Evolutionary conservation across 1,140 invertebrate species (phyloP), one percentile per base, ranked within the genome.

Genomic region (Idris sp.): DNA sequence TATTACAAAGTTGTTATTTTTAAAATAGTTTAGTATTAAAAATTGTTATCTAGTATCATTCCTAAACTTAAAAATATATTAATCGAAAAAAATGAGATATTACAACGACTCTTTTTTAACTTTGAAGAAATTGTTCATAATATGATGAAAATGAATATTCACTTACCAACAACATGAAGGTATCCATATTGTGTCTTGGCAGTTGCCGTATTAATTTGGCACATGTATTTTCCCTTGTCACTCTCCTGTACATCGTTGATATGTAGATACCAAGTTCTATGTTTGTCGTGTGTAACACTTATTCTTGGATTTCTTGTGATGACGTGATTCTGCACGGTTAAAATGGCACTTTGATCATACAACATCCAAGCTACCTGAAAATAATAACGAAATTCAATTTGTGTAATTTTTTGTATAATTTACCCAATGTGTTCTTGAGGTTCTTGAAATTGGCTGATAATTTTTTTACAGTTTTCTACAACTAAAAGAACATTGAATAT

Each of bases 141-240:
- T 41, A 11, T 13, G 30, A 31, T 10, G 10, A 25, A 64, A 56
- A 9, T 26, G 33, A 58, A 58, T 44, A 22, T 48, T 15, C 41
- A 11, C 94, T 94, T 85, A 98, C 97, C 96, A 43, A 97, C 95
- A 76, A 98, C 95, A 83, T 97, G 93, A 11, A 98, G 89, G 84
- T 95, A 97, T 58, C 95, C 97, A 72, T 95, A 95, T 83, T 96
- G 95, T 11, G 95, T 96, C 88, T 96, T 96, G 48, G 93, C 95
- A 18, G 95, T 95, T 68, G 95, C 95, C 0, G 97, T 97, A 86
- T 98, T 98, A 80, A 98, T 95, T 88, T 98, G 97, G 84, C 97
- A 98, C 94, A 97, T 97, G 87, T 98, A 98, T 16, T 93, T 90
- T 22, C 97, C 97, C 72, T 93, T 92, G 88, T 98, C 97, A 79